phyloP scores from a whole-genome alignment of 2,888 invertebrate species.

The Euproctis similis region DNA sequence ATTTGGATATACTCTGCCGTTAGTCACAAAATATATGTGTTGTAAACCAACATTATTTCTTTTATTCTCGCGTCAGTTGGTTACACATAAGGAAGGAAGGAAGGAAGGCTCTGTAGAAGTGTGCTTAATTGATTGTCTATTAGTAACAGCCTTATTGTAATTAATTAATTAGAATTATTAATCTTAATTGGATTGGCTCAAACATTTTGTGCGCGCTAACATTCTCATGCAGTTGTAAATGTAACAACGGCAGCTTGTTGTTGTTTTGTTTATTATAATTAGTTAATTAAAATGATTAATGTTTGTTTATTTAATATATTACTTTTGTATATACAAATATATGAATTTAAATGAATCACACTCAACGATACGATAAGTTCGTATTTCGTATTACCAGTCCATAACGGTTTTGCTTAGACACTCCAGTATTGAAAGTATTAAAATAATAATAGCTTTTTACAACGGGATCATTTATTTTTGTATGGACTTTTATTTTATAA shows the following conservation, averaged over 20 bases:
- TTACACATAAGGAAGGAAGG: too few species aligned
- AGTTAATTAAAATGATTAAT: constrained; percentile 3
- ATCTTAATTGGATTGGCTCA: too few species aligned
- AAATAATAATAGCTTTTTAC: constrained; percentile 34
- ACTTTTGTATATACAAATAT: constrained; percentile 34
- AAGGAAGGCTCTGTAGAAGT: too few species aligned
- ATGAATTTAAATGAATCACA: constrained; percentile 41
- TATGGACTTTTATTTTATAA: constrained; percentile 44
- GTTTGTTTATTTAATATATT: constrained; percentile 22
- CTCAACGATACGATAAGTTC: constrained; percentile 24
- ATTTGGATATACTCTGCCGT: constrained; percentile 2
- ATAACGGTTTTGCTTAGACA: constrained; percentile 23
- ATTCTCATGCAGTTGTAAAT: constrained; percentile 4
- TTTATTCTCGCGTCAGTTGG: too few species aligned
- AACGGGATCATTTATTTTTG: constrained; percentile 58
- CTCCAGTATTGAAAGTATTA: constrained; percentile 48
- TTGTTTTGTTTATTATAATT: constrained; percentile 36
- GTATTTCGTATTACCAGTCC: constrained; percentile 2
- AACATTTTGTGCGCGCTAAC: constrained; percentile 13
- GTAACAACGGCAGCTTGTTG: constrained; percentile 45
- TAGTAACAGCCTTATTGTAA: not conserved
- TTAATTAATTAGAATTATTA: too few species aligned
- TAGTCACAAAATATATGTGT: constrained; percentile 22
- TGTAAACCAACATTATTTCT: too few species aligned
- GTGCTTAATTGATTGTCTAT: too few species aligned